Base-by-base conservation (phyloP, 2,888 invertebrate genomes). In the Pomacea canaliculata region DNA sequence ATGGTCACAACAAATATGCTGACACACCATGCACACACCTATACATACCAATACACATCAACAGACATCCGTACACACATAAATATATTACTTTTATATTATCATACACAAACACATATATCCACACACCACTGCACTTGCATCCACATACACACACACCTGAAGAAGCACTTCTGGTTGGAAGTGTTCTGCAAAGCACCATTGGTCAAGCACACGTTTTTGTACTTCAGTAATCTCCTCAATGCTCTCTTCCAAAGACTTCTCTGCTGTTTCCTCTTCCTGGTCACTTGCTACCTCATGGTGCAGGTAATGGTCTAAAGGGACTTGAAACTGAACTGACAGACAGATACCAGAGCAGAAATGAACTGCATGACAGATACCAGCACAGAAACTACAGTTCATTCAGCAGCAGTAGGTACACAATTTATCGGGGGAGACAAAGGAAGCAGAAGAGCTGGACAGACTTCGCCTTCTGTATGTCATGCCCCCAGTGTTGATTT, bases 171-270 rank as follows among this genome's bases (percentile, higher is more conserved):
- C 84, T 56, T 86, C 80, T 13, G 87, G 86, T 56, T 90, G 88
- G 76, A 87, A 85, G 77, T 90, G 90, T 78, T 91, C 91, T 66
- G 89, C 89, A 83, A 88, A 91, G 80, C 89, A 89, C 90, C 90
- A 91, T 77, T 89, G 87, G 76, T 90, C 89, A n/a, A 91, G 82
- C 67, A 83, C 83, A 56, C 90, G 81, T 79, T 89, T 86, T 81
- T 90, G 88, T 1, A 84, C 83, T 70, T 87, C 85, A 12, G 88
- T 85, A n/a, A 90, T 84, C 65, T 87, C 88, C 68, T 84, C 83
- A 82, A 89, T 83, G 70, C 83, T 84, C 69, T 88, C 87, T 71
- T 86, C 85, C 3, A 85, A 78, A 19, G 82, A 84, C 70, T 85
- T 85, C n/a, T 80, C 82, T 48, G 80, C 82, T 18, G 83, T 83